These are phyloP conservation scores for Plecotus auritus DNA, from an alignment of 2,113 vertebrate species.

Conservation along the genomic window DNA sequence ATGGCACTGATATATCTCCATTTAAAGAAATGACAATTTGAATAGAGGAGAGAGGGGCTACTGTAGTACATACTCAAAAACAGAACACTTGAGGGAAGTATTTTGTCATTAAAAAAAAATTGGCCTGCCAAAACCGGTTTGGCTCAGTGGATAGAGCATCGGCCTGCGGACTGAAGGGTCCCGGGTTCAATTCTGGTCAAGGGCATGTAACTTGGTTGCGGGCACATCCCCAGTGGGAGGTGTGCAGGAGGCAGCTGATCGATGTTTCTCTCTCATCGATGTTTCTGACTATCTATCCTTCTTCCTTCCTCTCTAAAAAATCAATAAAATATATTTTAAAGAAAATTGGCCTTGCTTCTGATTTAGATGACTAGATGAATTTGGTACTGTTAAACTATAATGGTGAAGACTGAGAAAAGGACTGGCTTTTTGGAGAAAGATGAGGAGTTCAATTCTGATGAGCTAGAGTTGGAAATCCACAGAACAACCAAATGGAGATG, in stretches of 20 bases:
- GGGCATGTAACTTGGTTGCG: too few relatives aligned
- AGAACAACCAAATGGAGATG: not conserved
- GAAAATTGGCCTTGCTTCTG: not conserved
- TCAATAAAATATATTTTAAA: too few relatives aligned
- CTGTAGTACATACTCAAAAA: not conserved
- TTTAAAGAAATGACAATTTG: not conserved
- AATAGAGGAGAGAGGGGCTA: not conserved
- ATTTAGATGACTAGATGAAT: not conserved
- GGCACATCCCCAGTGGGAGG: too few relatives aligned
- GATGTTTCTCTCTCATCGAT: too few relatives aligned
- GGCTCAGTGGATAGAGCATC: too few relatives aligned
- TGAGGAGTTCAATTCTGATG: not conserved
- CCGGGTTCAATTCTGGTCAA: too few relatives aligned
- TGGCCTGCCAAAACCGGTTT: too few relatives aligned
- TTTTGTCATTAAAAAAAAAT: conserved; percentile 30
- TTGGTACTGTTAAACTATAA: not conserved
- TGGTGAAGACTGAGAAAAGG: not conserved
- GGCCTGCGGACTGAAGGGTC: too few relatives aligned
- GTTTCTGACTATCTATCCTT: too few relatives aligned
- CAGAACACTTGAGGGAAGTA: not conserved
- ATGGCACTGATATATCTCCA: not conserved
- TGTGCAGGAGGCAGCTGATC: too few relatives aligned
- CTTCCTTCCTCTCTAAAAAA: too few relatives aligned
- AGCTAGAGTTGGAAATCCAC: not conserved
- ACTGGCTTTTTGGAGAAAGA: not conserved